A percentile compares a stretch with the other conserved stretches of the same genome.
phyloP scores from a whole-genome alignment of 2,113 vertebrate species.

The Cryptotis parvus region DNA sequence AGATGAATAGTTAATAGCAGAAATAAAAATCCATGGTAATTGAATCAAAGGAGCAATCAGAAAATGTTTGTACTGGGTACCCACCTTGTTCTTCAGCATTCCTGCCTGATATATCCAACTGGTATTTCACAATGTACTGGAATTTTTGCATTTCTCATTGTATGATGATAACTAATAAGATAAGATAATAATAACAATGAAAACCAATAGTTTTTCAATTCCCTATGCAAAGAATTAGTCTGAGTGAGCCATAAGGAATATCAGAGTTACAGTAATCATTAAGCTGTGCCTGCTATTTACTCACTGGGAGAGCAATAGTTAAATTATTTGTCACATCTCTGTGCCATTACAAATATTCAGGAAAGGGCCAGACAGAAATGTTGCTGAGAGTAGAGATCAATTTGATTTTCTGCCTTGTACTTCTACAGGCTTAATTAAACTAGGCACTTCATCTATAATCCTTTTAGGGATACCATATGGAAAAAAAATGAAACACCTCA shows the following conservation, averaged over 20 bases:
- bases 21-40: conserved; percentile 44
- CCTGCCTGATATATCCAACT: neutral
- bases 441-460: neutral
- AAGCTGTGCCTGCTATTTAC: neutral
- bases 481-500: conserved; percentile 40
- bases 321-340: conserved; percentile 14
- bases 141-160: conserved; percentile 17
- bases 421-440: neutral
- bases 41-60: conserved; percentile 19
- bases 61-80: conserved; percentile 1
- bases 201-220: neutral
- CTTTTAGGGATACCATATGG: neutral
- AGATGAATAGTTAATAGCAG: neutral
- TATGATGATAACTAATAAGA: neutral
- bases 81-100: neutral
- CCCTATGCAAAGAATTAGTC: neutral
- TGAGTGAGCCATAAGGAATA: neutral
- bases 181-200: too few relatives aligned
- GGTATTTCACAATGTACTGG: neutral
- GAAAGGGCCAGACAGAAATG: neutral
- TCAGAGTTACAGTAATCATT: neutral
- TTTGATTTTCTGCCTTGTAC: neutral
- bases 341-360: neutral
- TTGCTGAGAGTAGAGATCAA: neutral
- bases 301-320: neutral